A percentile compares a stretch with the other conserved stretches of the same genome.
These are phyloP conservation scores for Todiramphus saurophagus DNA, from an alignment of 2,113 vertebrate species.

Conservation along the genomic window DNA sequence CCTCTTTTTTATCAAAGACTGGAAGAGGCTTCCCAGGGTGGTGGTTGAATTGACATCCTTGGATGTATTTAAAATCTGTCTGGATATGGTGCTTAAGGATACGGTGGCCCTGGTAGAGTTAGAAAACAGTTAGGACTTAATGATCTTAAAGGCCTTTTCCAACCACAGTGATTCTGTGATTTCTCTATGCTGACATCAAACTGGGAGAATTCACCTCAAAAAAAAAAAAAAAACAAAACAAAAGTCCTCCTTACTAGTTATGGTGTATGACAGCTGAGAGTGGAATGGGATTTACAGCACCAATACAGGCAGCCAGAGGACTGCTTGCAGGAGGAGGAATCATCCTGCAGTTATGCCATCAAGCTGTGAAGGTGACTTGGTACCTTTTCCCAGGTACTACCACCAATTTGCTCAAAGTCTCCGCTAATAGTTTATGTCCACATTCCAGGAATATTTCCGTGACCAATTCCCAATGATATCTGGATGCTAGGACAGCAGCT, in stretches of 20 bases:
- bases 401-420: background rate
- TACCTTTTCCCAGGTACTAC: background rate
- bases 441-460: background rate
- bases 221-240: too few species aligned
- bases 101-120: too few species aligned
- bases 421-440: background rate
- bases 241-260: background rate
- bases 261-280: background rate
- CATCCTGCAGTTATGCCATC: background rate
- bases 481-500: background rate
- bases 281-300: background rate
- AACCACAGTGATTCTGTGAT: too few species aligned
- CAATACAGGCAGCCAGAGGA: background rate
- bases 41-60: too few species aligned
- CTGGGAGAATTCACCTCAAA: background rate
- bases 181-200: background rate
- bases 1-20: background rate
- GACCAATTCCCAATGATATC: background rate
- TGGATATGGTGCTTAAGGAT: too few species aligned
- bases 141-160: too few species aligned
- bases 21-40: too few species aligned
- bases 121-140: too few species aligned
- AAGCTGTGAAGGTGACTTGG: background rate
- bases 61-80: too few species aligned
- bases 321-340: background rate